A percentile compares a stretch with the other conserved stretches of the same genome.
phyloP scores from a whole-genome alignment of 2,888 invertebrate species.

The Oscheius sp. region DNA sequence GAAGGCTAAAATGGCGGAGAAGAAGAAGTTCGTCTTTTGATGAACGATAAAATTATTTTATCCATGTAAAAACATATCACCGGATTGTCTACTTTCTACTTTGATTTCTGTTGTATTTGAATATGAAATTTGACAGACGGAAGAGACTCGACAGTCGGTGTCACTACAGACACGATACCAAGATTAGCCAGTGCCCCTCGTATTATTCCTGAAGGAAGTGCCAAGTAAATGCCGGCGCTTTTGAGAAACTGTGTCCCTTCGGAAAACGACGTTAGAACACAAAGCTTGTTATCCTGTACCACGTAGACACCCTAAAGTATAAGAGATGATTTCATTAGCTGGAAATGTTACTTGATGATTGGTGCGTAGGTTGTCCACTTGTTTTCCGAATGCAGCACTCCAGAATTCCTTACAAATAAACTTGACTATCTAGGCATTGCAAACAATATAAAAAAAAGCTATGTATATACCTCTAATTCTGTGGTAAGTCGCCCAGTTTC shows the following conservation, averaged over 20 bases:
- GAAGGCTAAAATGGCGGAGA: too few species aligned
- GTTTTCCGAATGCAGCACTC: conserved; percentile 96
- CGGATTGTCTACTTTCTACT: neutral
- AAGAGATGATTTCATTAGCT: neutral
- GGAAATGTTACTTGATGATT: conserved; percentile 81
- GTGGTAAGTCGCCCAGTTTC: conserved; percentile 81
- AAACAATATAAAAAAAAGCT: conserved; percentile 1
- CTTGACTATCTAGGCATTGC: conserved; percentile 83
- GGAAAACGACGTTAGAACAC: conserved; percentile 88
- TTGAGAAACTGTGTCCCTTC: conserved; percentile 90
- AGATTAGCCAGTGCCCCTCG: conserved; percentile 94
- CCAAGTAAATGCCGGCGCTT: conserved; percentile 78
- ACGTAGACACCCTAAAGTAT: conserved; percentile 88
- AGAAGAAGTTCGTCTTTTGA: too few species aligned
- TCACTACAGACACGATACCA: conserved; percentile 87
- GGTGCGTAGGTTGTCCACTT: conserved; percentile 95
- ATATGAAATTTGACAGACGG: conserved; percentile 72
- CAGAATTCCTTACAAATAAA: conserved; percentile 99
- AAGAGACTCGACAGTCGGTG: conserved; percentile 78
- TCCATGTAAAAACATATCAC: too few species aligned
- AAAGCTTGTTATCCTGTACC: conserved; percentile 92
- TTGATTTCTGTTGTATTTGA: conserved; percentile 57
- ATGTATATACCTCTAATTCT: conserved; percentile 82
- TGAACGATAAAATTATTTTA: too few species aligned
- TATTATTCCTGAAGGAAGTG: conserved; percentile 94